Base-by-base conservation (phyloP, 2,888 invertebrate species). In the Drosophila pseudotakahashii region DNA sequence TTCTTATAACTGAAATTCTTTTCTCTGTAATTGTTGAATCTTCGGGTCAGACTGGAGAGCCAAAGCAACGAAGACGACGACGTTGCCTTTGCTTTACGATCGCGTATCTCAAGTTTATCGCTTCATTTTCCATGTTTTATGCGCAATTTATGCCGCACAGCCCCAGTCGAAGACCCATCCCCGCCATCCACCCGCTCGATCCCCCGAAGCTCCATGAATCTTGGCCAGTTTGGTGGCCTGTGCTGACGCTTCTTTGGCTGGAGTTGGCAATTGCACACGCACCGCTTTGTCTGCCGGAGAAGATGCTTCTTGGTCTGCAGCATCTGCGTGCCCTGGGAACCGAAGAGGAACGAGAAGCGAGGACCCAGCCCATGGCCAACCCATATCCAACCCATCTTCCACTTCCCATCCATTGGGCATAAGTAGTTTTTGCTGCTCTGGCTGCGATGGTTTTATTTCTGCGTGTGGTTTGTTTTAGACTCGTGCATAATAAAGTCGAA, bases 61-160 rank as follows among this genome's bases (percentile, higher is more conserved):
- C 59, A 69, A 73, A 62, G 57, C 70, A 61, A 59, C 45, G 66
- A 62, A 62, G 81, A 73, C 67, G 79, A 84, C 72, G 76, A 75
- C 66, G 81, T 71, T 87, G 76, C 75, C 64, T 83, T 81, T 85
- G 89, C 87, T 88, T 89, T 89, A 88, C 84, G 88, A 89, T 88
- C 88, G 89, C 89, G 88, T 89, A 88, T 88, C 89, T 88, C 78
- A 88, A 88, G 86, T 89, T 89, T 89, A 89, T 89, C 89, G 89
- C 89, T 89, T 89, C 84, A 89, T 89, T 89, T 89, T 89, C 86
- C 89, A 89, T 89, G 89, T 89, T 89, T 89, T 89, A 89, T 89
- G 89, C 84, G 79, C 89, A 84, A 82, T 88, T 84, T 88, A 84
- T 84, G 86, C 84, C 84, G 78, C 86, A 75, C 70, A 63, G 75